Evolutionary conservation across 2,797 vertebrate genomes (phyloP).

Genomic region (Oryzias sinensis): DNA sequence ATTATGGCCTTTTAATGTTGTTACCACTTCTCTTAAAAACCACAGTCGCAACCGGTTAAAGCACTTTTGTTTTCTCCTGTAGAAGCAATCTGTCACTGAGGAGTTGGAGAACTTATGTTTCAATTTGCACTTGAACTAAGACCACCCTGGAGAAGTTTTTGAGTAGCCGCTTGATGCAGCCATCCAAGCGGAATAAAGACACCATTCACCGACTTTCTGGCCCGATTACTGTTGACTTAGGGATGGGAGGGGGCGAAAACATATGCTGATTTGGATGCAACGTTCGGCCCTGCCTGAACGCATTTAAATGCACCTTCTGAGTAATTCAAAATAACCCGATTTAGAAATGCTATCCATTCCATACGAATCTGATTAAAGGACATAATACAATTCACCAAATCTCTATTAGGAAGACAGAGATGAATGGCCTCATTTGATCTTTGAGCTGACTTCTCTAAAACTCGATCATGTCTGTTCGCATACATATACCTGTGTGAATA

Average conservation of each 20-base stretch:
- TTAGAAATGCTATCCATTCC: slow-evolving; percentile 16
- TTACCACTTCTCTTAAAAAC: slow-evolving; percentile 49
- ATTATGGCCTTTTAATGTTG: slow-evolving; percentile 58
- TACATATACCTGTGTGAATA: slow-evolving; percentile 10
- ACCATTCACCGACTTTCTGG: slow-evolving; percentile 67
- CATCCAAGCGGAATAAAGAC: slow-evolving; percentile 65
- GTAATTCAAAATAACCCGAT: slow-evolving; percentile 21
- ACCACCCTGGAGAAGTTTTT: slow-evolving; percentile 67
- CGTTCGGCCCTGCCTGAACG: slow-evolving; percentile 23
- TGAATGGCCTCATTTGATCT: not conserved
- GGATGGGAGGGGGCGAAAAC: slow-evolving; percentile 70
- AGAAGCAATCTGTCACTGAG: not conserved
- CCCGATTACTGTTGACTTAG: slow-evolving; percentile 64
- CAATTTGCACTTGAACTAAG: slow-evolving; percentile 37
- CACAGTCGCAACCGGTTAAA: slow-evolving; percentile 35
- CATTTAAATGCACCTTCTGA: slow-evolving; percentile 39
- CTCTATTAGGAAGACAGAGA: slow-evolving; percentile 6
- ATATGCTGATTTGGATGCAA: slow-evolving; percentile 60
- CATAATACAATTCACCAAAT: not conserved
- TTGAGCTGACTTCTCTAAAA: slow-evolving; percentile 15
- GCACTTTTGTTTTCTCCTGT: slow-evolving; percentile 39
- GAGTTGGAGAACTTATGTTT: slow-evolving; percentile 12
- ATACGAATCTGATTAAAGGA: slow-evolving; percentile 5
- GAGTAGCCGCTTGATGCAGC: slow-evolving; percentile 43
- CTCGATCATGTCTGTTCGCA: slow-evolving; percentile 22